phyloP scores from a whole-genome alignment of 2,888 invertebrate genomes.

The Micoletzkya japonica region DNA sequence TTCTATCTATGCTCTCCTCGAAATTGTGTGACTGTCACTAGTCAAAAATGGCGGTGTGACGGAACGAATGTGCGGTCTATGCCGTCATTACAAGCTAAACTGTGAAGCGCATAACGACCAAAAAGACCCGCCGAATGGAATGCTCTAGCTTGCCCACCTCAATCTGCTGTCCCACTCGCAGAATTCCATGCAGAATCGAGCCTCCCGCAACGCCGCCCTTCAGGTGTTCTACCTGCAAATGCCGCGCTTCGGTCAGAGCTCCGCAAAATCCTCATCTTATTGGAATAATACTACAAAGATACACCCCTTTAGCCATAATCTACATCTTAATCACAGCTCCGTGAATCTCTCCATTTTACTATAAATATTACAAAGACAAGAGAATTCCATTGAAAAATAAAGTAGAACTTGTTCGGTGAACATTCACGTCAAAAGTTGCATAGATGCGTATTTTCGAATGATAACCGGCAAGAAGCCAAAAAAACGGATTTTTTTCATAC shows the following conservation, averaged over 20 bases:
- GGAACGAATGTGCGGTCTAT: not conserved
- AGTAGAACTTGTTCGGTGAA: no score
- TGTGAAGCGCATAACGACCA: not conserved
- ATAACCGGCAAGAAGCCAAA: no score
- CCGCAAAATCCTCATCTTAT: not conserved
- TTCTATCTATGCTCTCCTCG: not conserved
- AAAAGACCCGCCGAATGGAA: not conserved
- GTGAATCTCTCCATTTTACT: no score
- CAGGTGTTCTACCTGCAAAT: conserved; percentile 70
- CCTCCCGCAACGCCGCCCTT: conserved; percentile 99
- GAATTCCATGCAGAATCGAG: conserved; percentile 84
- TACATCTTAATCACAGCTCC: no score
- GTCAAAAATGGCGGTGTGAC: not conserved
- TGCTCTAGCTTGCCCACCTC: conserved; percentile 69
- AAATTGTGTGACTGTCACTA: no score
- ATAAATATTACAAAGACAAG: no score
- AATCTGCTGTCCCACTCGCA: conserved; percentile 91
- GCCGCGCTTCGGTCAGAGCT: no score
- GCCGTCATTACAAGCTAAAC: not conserved
- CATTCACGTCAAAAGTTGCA: no score
- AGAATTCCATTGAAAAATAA: no score
- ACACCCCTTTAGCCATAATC: no score
- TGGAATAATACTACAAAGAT: no score
- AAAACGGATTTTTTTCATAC: conserved; percentile 73
- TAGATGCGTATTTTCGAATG: no score